phyloP scores from a whole-genome alignment of 2,888 invertebrate genomes.

The Lasioglossum pauxillum region DNA sequence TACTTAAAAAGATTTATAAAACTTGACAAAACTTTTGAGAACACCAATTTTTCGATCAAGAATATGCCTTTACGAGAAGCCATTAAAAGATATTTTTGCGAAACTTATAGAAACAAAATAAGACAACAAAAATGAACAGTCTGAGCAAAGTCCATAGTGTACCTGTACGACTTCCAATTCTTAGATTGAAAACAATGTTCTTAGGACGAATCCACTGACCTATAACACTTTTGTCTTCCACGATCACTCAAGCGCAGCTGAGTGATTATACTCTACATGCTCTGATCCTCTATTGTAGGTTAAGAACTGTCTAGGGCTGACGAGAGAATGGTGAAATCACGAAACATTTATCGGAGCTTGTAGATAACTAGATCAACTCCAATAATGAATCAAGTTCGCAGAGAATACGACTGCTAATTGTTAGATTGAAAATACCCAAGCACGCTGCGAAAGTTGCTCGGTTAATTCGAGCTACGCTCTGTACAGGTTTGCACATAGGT shows the following conservation, averaged over 20 bases:
- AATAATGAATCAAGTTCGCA: not conserved
- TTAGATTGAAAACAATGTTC: not conserved
- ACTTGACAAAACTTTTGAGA: not conserved
- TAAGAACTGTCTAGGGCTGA: not conserved
- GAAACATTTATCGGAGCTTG: not conserved
- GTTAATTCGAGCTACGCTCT: not conserved
- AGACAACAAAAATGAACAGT: not conserved
- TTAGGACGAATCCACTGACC: too few species aligned
- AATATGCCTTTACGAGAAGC: not conserved
- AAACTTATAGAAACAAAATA: not conserved
- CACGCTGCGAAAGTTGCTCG: not conserved
- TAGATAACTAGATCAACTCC: not conserved
- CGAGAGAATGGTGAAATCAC: not conserved
- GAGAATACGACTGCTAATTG: not conserved
- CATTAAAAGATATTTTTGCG: not conserved
- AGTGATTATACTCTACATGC: too few species aligned
- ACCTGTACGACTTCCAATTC: not conserved
- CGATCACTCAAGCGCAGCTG: too few species aligned
- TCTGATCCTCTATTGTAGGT: not conserved
- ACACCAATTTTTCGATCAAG: not conserved
- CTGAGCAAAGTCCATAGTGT: not conserved
- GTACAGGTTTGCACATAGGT: not conserved
- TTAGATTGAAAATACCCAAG: not conserved
- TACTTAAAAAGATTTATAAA: not conserved
- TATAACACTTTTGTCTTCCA: too few species aligned